These are phyloP conservation scores for Liposcelis brunnea DNA, from an alignment of 2,888 invertebrate genomes.

Conservation along the genomic window DNA sequence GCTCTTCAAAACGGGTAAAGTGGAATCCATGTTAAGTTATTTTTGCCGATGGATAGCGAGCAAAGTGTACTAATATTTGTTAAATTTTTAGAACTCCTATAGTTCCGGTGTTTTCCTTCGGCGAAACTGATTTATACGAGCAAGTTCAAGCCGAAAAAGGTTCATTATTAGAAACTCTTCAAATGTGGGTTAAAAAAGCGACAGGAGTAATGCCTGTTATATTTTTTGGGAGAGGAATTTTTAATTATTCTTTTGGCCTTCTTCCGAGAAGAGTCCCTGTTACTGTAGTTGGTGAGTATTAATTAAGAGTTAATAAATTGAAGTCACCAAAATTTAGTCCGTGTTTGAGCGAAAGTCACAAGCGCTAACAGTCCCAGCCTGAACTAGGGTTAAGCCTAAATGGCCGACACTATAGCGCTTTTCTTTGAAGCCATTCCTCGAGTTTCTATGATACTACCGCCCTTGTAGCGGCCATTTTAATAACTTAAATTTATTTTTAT, in stretches of 20 bases:
- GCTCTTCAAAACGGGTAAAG: constrained; percentile 56
- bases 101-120: constrained; percentile 81
- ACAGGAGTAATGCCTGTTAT: constrained; percentile 61
- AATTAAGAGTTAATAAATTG: not conserved
- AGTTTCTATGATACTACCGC: too few species aligned
- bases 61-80: too few species aligned
- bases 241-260: constrained; percentile 79
- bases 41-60: too few species aligned
- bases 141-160: constrained; percentile 46
- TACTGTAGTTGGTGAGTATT: constrained; percentile 63
- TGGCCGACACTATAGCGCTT: too few species aligned
- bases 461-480: not conserved
- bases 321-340: too few species aligned
- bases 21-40: too few species aligned
- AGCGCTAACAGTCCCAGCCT: too few species aligned
- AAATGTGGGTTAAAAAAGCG: constrained; percentile 44
- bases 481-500: constrained; percentile 2
- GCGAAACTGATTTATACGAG: constrained; percentile 71
- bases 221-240: constrained; percentile 67
- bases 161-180: constrained; percentile 44
- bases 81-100: constrained; percentile 50
- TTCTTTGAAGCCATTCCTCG: too few species aligned
- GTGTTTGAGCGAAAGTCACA: too few species aligned
- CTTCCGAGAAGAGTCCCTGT: constrained; percentile 66
- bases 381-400: too few species aligned